Evolutionary conservation across 2,888 invertebrate species (phyloP).

Genomic region (Amphipyra tragopoginis): DNA sequence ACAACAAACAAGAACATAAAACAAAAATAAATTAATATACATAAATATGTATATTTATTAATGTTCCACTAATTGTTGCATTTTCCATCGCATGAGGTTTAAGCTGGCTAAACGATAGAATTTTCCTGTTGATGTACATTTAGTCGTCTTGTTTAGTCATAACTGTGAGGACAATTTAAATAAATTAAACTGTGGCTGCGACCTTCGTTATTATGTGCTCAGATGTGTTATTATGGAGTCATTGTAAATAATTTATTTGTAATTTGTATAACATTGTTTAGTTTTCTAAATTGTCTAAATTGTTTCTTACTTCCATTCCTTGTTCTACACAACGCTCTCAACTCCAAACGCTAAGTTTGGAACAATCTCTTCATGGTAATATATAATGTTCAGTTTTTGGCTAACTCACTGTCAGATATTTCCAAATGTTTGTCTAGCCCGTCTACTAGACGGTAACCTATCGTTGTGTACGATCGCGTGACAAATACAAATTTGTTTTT

Average conservation of each 20-base stretch:
- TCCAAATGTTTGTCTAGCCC: conserved; percentile 2
- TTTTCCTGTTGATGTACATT: conserved; percentile 55
- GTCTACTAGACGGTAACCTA: conserved; percentile 5
- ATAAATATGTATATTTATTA: background rate
- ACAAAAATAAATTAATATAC: background rate
- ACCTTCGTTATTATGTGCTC: conserved; percentile 63
- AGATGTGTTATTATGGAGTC: conserved; percentile 60
- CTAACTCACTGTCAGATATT: background rate
- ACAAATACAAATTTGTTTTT: conserved; percentile 45
- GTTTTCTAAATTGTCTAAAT: conserved; percentile 15
- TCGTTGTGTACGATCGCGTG: conserved; percentile 36
- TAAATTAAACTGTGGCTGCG: conserved; percentile 56
- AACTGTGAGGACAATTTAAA: conserved; percentile 57
- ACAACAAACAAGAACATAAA: background rate
- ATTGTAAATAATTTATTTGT: conserved; percentile 50
- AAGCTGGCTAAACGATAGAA: conserved; percentile 30
- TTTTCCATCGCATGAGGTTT: conserved; percentile 21
- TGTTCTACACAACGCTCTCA: conserved; percentile 4
- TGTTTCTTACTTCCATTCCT: conserved; percentile 24
- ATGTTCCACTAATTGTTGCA: conserved; percentile 4
- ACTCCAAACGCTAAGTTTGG: too few relatives aligned
- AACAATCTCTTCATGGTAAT: too few relatives aligned
- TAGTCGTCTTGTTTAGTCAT: conserved; percentile 47
- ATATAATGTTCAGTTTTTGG: too few relatives aligned
- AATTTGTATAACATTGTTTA: conserved; percentile 32